Percentiles rank a stretch among this genome's conserved stretches.
Conservation (phyloP, 23 tunicate genomes). For the Diplosoma virens region DNA sequence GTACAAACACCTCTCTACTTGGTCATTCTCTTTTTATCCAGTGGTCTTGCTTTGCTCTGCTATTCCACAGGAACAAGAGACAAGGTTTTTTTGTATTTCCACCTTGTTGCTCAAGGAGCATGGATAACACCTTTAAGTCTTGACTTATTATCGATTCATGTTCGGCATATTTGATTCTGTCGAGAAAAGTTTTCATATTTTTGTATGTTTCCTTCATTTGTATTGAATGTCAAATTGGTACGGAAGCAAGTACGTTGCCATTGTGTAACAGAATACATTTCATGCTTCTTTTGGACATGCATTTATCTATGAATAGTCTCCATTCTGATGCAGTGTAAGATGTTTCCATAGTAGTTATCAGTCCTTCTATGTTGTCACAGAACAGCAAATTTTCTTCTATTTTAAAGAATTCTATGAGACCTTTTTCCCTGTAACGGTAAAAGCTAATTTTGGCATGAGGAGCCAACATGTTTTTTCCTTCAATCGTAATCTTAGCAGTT, state of each 20-base stretch:
- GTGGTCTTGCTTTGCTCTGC: constrained; percentile 13
- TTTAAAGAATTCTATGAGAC: not conserved
- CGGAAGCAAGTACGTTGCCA: not conserved
- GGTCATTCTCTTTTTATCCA: not conserved
- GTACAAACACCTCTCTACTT: not conserved
- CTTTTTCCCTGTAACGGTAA: not conserved
- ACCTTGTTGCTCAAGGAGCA: constrained; percentile 1
- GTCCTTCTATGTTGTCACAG: constrained; percentile 3
- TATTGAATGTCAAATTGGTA: not conserved
- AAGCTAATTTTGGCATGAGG: not conserved
- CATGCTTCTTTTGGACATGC: not conserved
- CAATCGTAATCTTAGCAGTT: not conserved
- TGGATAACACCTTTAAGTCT: not conserved
- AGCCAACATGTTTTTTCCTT: constrained; percentile 1
- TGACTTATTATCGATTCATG: not conserved
- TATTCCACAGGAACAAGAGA: not conserved
- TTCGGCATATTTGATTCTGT: not conserved
- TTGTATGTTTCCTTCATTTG: constrained; percentile 5
- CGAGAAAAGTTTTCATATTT: constrained; percentile 10
- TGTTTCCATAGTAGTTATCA: not conserved
- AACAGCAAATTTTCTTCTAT: not conserved
- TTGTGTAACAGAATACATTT: not conserved
- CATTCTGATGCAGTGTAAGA: not conserved
- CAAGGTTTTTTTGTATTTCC: constrained; percentile 1
- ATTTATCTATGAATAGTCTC: constrained; percentile 2